Conservation (phyloP, 2,113 vertebrate species). For the Oreochromis tanganicae region DNA sequence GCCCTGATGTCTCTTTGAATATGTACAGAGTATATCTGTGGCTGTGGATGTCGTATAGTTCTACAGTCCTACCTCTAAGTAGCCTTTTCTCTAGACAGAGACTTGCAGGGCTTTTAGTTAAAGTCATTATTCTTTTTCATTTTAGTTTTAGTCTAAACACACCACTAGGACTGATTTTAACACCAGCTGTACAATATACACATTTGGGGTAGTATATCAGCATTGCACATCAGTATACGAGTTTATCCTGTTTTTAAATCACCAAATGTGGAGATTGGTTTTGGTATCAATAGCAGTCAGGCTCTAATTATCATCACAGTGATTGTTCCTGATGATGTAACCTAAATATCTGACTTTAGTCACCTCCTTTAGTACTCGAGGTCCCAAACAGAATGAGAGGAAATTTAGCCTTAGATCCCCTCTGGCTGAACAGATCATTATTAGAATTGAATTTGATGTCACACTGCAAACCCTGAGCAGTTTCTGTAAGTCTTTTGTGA, state of each 20-base stretch:
- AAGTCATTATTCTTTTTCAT: not conserved
- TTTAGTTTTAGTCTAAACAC: not conserved
- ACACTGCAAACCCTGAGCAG: not conserved
- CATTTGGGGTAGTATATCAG: not conserved
- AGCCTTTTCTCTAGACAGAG: conserved; percentile 92
- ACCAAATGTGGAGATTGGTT: not conserved
- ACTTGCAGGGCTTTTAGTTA: conserved; percentile 68
- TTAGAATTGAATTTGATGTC: not conserved
- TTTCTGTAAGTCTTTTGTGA: conserved; percentile 63
- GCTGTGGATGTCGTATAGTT: not conserved
- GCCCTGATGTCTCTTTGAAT: not conserved
- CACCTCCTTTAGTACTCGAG: not conserved
- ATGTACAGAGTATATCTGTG: not conserved
- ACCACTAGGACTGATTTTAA: not conserved
- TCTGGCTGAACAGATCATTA: not conserved
- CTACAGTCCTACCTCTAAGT: conserved; percentile 81
- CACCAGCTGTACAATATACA: not conserved
- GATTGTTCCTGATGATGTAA: not conserved
- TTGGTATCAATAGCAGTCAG: not conserved
- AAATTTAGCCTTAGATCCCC: not conserved
- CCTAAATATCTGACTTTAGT: not conserved
- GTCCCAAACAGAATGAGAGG: not conserved
- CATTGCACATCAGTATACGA: not conserved
- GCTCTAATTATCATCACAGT: not conserved
- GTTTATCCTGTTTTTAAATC: not conserved